A percentile compares a stretch with the other conserved stretches of the same genome.
These are phyloP conservation scores for Xiphophorus maculatus DNA, from an alignment of 2,113 vertebrate genomes.

Conservation along the genomic window DNA sequence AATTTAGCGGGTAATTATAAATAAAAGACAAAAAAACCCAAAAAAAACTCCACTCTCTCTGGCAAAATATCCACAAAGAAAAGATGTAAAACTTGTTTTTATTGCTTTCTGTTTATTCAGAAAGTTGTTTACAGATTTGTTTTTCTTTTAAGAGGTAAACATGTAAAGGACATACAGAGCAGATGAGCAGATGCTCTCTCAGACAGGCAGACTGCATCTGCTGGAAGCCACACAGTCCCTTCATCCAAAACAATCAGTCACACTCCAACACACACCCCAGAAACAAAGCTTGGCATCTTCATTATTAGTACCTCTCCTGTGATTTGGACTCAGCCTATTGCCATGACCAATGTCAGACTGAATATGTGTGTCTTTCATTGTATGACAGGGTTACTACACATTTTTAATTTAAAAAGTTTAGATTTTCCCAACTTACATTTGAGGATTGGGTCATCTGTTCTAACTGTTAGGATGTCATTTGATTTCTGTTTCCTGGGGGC, in stretches of 20 bases:
- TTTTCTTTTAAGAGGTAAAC: slow-evolving; percentile 3
- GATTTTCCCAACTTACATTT: background rate
- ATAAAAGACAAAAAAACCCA: background rate
- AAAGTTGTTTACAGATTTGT: background rate
- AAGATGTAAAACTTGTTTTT: background rate
- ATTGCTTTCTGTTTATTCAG: background rate
- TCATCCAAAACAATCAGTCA: slow-evolving; percentile 62
- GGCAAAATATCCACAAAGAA: background rate
- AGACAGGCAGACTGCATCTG: slow-evolving; percentile 61
- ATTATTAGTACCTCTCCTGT: slow-evolving; percentile 31
- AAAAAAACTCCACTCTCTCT: background rate
- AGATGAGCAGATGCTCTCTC: slow-evolving; percentile 56
- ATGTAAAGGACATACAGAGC: slow-evolving; percentile 5
- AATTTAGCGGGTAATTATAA: background rate
- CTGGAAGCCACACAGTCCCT: slow-evolving; percentile 50
- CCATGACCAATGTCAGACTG: background rate
- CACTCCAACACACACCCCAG: slow-evolving; percentile 36
- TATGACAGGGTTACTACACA: background rate
- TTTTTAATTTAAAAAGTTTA: background rate
- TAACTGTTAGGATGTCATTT: background rate
- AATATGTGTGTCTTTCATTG: background rate
- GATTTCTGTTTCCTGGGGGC: too few relatives aligned
- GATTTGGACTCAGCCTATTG: slow-evolving; percentile 36
- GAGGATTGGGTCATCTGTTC: background rate
- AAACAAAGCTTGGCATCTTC: slow-evolving; percentile 45